Percentiles rank a stretch among this genome's conserved stretches.
Evolutionary conservation across 1,140 invertebrate genomes (phyloP).

Genomic region (Lasioglossum baleicum): DNA sequence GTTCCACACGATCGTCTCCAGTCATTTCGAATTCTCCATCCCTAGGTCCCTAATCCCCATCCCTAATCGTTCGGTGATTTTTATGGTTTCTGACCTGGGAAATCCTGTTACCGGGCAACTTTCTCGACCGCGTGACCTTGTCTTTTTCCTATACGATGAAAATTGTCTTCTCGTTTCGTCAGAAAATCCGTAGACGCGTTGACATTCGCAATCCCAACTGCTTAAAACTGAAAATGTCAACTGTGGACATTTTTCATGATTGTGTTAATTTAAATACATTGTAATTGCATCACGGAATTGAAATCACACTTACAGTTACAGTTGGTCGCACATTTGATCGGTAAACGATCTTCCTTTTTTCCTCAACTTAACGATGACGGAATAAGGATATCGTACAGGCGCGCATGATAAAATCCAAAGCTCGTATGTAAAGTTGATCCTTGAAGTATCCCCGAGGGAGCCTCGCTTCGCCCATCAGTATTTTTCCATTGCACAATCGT

Average conservation of each 20-base stretch:
- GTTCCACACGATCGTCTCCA: background rate
- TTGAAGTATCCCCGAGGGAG: slow-evolving; percentile 37
- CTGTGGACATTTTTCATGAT: too few relatives aligned
- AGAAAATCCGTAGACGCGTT: background rate
- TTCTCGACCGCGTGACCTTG: slow-evolving; percentile 4
- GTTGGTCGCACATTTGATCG: too few relatives aligned
- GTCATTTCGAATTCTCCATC: background rate
- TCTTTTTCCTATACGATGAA: background rate
- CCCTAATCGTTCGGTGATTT: background rate
- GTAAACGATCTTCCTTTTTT: background rate
- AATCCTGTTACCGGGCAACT: slow-evolving; percentile 16
- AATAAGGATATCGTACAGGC: slow-evolving; percentile 15
- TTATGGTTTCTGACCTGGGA: slow-evolving; percentile 8
- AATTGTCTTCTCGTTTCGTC: background rate
- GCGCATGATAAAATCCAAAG: slow-evolving; percentile 20
- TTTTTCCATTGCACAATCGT: slow-evolving; percentile 43
- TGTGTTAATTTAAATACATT: too few relatives aligned
- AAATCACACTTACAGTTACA: too few relatives aligned
- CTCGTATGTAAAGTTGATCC: slow-evolving; percentile 38
- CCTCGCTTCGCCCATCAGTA: slow-evolving; percentile 12
- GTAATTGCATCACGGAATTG: too few relatives aligned
- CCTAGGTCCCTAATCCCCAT: background rate
- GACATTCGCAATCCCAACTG: too few relatives aligned
- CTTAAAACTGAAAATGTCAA: too few relatives aligned
- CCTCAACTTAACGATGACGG: background rate